Evolutionary conservation across 30 jellyfish, hydroid and myxozoan species (phyloP).

Genomic region (Clytia hemisphaerica): DNA sequence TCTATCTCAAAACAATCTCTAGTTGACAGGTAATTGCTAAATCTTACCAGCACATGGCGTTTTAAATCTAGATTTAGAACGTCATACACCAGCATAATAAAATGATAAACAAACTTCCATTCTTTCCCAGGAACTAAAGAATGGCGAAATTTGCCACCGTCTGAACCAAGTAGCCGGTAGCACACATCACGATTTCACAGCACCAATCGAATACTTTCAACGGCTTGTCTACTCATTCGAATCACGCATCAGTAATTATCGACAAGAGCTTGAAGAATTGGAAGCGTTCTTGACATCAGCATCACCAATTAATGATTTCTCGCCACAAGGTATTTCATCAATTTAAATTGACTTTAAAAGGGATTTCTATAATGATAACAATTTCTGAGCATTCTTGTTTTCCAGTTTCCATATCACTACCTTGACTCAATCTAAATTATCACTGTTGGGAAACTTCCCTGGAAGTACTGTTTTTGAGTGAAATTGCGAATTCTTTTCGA

Average conservation of each 20-base stretch:
- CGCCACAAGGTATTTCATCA: slow-evolving; percentile 89
- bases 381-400: neutral
- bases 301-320: slow-evolving; percentile 41
- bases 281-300: slow-evolving; percentile 58
- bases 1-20: no score
- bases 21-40: no score
- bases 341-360: neutral
- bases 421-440: neutral
- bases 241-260: slow-evolving; percentile 48
- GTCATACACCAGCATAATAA: no score
- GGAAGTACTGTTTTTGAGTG: no score
- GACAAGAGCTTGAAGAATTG: slow-evolving; percentile 74
- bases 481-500: no score
- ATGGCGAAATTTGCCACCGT: slow-evolving; percentile 69
- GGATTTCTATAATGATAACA: neutral
- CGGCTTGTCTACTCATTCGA: slow-evolving; percentile 57
- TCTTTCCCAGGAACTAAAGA: slow-evolving; percentile 49
- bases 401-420: neutral
- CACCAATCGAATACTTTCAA: slow-evolving; percentile 64
- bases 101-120: no score
- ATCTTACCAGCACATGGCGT: no score
- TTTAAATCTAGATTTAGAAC: no score
- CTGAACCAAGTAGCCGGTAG: slow-evolving; percentile 48
- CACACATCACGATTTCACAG: slow-evolving; percentile 61
- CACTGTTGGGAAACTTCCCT: neutral